Evolutionary conservation across 2,113 vertebrate species (phyloP).

Genomic region (Capreolus pygargus): DNA sequence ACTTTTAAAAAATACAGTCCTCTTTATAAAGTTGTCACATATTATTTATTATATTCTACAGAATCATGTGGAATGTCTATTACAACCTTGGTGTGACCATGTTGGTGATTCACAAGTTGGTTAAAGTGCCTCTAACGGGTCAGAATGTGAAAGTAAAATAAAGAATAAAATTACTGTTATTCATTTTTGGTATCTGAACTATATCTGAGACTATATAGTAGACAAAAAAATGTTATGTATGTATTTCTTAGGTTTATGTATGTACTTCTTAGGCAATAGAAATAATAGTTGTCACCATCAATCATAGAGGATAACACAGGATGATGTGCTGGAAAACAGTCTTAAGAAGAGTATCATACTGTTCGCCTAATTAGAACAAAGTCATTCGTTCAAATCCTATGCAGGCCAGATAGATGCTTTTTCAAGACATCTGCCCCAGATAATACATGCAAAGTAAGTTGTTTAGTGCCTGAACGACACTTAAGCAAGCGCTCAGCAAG

Average conservation of each 20-base stretch:
- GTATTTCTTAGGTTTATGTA: not conserved
- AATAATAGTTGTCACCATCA: not conserved
- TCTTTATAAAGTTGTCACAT: not conserved
- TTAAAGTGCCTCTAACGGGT: not conserved
- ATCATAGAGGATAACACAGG: not conserved
- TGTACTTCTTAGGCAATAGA: not conserved
- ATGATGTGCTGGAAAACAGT: not conserved
- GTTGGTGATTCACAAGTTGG: not conserved
- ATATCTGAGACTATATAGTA: not conserved
- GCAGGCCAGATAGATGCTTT: not conserved
- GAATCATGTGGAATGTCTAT: not conserved
- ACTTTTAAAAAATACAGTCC: not conserved
- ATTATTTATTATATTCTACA: not conserved
- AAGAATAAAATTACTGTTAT: not conserved
- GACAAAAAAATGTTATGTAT: not conserved
- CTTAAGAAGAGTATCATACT: not conserved
- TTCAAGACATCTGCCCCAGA: not conserved
- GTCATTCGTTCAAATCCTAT: not conserved
- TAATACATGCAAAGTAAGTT: not conserved
- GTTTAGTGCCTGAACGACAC: not conserved
- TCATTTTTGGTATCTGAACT: not conserved
- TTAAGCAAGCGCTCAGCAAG: not conserved
- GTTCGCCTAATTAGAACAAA: not conserved
- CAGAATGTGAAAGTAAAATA: not conserved
- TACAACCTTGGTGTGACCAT: not conserved